Evolutionary conservation across 2,113 vertebrate species (phyloP), one percentile per base, ranked within the genome.

Genomic region (Ptychochromis oligacanthus): DNA sequence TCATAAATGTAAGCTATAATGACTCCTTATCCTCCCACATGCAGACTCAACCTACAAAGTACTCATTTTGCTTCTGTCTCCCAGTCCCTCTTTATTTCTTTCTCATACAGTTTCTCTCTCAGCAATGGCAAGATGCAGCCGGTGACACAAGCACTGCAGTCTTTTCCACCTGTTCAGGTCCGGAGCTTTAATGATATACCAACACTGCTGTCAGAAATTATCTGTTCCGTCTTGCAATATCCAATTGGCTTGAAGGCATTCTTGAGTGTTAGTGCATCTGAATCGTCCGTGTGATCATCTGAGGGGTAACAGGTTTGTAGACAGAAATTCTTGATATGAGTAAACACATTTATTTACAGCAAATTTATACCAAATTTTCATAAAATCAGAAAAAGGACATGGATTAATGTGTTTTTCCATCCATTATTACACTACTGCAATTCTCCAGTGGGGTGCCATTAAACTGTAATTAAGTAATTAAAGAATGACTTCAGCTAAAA

Each of bases 11-110:
- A 31, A 60, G 83, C 79, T 22, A 72, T 80, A 61, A 85, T 79
- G 24, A 52, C 81, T 84, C 55, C 61, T 80, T 60, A 65, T 82
- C 80, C 84, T 82, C 88, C 80, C 77, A 83, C 83, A 61, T 28
- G n/a, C 36, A 76, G 38, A 17, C 77, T 46, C 52, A 79, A 76
- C 84, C 74, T 76, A 46, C 65, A 80, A 91, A 86, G 55, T 81
- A 60, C 62, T 67, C 74, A 75, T 86, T 80, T 88, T 76, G 75
- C 88, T 84, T 88, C 54, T 24, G n/a, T n/a, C 82, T 87, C 49
- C 24, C 57, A 60, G 74, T 80, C 54, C 22, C 65, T 82, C 75
- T 72, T 87, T 87, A 90, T 89, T 90, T 87, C 78, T 59, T 5
- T 28, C 90, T 87, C 90, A 81, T 56, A 80, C 78, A 24, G 17